These are phyloP conservation scores for Hesperia comma DNA, from an alignment of 2,888 invertebrate species.

Conservation along the genomic window DNA sequence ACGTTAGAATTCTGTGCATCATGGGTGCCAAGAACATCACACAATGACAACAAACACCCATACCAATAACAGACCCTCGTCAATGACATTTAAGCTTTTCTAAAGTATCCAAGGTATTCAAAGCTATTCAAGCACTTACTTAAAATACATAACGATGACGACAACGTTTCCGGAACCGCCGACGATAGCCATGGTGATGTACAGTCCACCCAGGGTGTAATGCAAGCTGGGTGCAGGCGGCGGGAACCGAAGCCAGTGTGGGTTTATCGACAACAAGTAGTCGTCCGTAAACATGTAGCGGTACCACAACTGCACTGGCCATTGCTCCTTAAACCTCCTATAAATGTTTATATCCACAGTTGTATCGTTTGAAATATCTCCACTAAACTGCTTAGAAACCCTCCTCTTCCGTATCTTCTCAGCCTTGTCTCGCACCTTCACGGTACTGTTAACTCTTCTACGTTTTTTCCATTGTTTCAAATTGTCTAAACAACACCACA, in stretches of 20 bases:
- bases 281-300: constrained; percentile 80
- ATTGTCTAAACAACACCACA: constrained; percentile 60
- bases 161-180: constrained; percentile 88
- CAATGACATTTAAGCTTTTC: too few relatives aligned
- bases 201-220: constrained; percentile 85
- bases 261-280: constrained; percentile 84
- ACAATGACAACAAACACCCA: too few relatives aligned
- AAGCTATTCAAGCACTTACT: constrained; percentile 74
- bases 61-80: too few relatives aligned
- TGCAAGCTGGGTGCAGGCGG: constrained; percentile 84
- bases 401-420: constrained; percentile 42
- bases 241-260: constrained; percentile 88
- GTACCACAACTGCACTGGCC: constrained; percentile 80
- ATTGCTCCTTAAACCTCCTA: constrained; percentile 62
- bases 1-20: too few relatives aligned
- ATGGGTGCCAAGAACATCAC: too few relatives aligned
- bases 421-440: constrained; percentile 10
- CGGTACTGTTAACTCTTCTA: constrained; percentile 54
- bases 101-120: too few relatives aligned
- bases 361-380: constrained; percentile 20
- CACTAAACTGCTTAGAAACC: constrained; percentile 41
- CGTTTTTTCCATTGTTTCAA: constrained; percentile 74
- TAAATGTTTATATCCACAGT: constrained; percentile 8
- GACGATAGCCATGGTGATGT: constrained; percentile 84
- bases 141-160: constrained; percentile 88